Evolutionary conservation across 2,113 vertebrate species (phyloP), one percentile per base, ranked within the genome.

Genomic region (Colaptes auratus): DNA sequence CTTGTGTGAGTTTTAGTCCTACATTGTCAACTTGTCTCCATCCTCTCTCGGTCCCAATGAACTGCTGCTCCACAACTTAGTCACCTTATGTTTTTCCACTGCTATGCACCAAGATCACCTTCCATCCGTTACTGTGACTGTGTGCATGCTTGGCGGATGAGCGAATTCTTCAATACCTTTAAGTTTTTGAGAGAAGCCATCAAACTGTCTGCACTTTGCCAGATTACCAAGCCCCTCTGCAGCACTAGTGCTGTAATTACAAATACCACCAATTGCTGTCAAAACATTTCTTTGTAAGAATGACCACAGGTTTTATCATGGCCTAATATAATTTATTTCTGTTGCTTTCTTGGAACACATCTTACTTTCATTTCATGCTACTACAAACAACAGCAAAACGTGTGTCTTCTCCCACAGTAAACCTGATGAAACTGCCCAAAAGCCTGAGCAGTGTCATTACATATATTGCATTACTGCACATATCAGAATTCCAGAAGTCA

Each of bases 11-110:
- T 12, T 52, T 20, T 0, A 55, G 15, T n/a, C 17, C 27, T 31
- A 25, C 5, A 0, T 0, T 12, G 14, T 16, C 14, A 9, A 27
- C 44, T 48, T 7, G 15, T 2, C 56, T 28, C 56, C 3, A 2
- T 24, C 52, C n/a, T 31, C 31, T 5, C 56, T 23, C n/a, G 17
- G 27, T 56, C 42, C 48, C 87, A 13, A 1, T 0, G 18, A 48
- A 3, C 24, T 27, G 48, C 48, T 44, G 50, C 55, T 81, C 36
- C n/a, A 52, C 11, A 25, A 4, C 7, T 7, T 10, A 19, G 9
- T 27, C 30, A 63, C 46, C 39, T 61, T 17, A 23, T 19, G 63
- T 18, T 52, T 82, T 67, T 50, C 60, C 21, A 25, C 12, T 17
- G 23, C 50, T 52, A 74, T 1, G 3, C 39, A 42, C 16, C n/a